Percentiles rank a stretch among this genome's conserved stretches.
Conservation (phyloP, 2,888 invertebrate species). For the Folsomia manolachei region DNA sequence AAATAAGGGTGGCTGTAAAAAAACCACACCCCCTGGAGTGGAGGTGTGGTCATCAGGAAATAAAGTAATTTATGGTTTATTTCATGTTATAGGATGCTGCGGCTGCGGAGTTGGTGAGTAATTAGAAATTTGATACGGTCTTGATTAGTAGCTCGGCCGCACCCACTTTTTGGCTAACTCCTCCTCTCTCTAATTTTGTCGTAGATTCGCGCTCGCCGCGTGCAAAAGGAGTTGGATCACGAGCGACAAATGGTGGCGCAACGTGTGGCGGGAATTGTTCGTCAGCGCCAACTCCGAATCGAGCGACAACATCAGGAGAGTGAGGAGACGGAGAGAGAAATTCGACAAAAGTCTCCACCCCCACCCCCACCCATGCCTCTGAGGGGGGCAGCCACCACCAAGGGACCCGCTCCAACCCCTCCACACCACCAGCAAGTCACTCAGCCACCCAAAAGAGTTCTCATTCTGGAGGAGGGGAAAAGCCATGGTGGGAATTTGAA, state of each 20-base stretch:
- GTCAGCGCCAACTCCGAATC: constrained; percentile 48
- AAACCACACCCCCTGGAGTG: too few relatives aligned
- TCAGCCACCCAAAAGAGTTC: constrained; percentile 35
- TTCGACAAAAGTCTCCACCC: constrained; percentile 55
- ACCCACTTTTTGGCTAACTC: too few relatives aligned
- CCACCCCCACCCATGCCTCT: constrained; percentile 61
- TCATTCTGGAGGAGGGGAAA: constrained; percentile 34
- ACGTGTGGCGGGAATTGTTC: constrained; percentile 48
- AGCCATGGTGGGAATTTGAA: not conserved
- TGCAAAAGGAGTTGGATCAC: constrained; percentile 51
- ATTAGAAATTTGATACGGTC: too few relatives aligned
- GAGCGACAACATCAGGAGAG: constrained; percentile 51
- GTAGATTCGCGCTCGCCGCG: constrained; percentile 31
- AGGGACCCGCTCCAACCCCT: constrained; percentile 18
- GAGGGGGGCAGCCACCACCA: not conserved
- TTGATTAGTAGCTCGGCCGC: too few relatives aligned
- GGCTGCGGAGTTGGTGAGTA: not conserved
- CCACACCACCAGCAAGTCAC: not conserved
- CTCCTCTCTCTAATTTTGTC: not conserved
- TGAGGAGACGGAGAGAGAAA: constrained; percentile 53
- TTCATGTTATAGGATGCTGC: not conserved
- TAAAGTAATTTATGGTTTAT: too few relatives aligned
- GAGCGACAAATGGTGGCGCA: constrained; percentile 50
- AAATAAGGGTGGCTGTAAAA: too few relatives aligned
- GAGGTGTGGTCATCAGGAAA: too few relatives aligned